Base-by-base conservation (phyloP, 2,797 vertebrate genomes). In the Coregonus ussuriensis region DNA sequence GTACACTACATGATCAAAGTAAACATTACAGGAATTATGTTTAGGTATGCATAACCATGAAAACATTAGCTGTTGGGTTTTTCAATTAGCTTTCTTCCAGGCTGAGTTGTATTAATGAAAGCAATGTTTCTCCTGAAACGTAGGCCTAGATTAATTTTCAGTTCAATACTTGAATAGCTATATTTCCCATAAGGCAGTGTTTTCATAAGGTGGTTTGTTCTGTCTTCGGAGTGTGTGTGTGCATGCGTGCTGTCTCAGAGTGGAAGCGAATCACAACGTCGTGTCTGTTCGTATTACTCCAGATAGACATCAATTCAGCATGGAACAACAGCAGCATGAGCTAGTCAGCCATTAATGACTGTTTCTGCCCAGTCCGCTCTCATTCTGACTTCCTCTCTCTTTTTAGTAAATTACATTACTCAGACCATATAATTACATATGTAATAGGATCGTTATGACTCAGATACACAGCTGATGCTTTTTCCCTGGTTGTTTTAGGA, bases 211-310 rank as follows among this genome's bases (percentile, higher is more conserved):
- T 66, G 25, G 63, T 66, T 29, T 66, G 13, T 14, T 33, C 25
- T 29, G 25, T 31, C 25, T 29, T 66, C 1, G 41, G 41, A 9
- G 2, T 3, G 41, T 47, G 9, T 47, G 41, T 47, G 41, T 31
- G 63, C 14, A 9, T 31, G 70, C 25, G 72, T 77, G 33, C 81
- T 81, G 77, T 82, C 76, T 83, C 79, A 82, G 71, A 80, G 63
- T 31, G 62, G 18, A 59, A n/a, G n/a, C 7, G 56, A 59, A 21
- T 59, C 56, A 59, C n/a, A n/a, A 21, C n/a, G 1, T n/a, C 3
- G 11, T 84, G 78, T 81, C 79, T 76, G 71, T 72, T 85, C 77
- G 79, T 69, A 77, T 89, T 85, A 33, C 52, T 76, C 15, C 70
- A 78, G 66, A 86, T 69, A 78, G 35, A 84, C 65, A 73, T 86